Evolutionary conservation across 2,797 vertebrate species (phyloP).

Genomic region (Acrossocheilus fasciatus): DNA sequence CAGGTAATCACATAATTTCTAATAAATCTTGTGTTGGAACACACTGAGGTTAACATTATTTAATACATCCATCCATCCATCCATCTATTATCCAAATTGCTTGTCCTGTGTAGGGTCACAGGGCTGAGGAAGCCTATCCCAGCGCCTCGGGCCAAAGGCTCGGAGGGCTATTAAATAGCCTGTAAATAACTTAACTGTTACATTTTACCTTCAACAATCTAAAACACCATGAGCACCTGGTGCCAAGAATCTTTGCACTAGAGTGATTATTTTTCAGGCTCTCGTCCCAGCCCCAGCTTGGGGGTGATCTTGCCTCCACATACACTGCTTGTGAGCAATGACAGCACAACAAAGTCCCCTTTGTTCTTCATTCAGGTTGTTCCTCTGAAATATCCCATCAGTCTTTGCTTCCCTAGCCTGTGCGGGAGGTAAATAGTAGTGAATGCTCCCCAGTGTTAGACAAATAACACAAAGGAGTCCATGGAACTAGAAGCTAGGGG

Average conservation of each 20-base stretch:
- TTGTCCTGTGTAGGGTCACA: neutral
- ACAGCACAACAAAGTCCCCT: slow-evolving; percentile 64
- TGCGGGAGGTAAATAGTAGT: slow-evolving; percentile 75
- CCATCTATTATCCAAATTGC: neutral
- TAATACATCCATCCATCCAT: neutral
- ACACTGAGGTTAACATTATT: neutral
- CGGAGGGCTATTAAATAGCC: slow-evolving; percentile 1
- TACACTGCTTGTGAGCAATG: slow-evolving; percentile 70
- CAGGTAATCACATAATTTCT: slow-evolving; percentile 80
- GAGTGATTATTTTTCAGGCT: slow-evolving; percentile 60
- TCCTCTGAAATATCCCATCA: slow-evolving; percentile 73
- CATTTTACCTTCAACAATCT: slow-evolving; percentile 20
- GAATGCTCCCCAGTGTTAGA: slow-evolving; percentile 71
- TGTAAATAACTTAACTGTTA: slow-evolving; percentile 28
- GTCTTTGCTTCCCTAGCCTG: slow-evolving; percentile 69
- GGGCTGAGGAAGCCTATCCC: neutral
- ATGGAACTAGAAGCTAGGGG: slow-evolving; percentile 68
- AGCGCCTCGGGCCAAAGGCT: neutral
- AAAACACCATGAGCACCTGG: slow-evolving; percentile 6
- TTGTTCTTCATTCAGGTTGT: slow-evolving; percentile 68
- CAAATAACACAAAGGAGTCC: slow-evolving; percentile 70
- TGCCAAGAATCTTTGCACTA: slow-evolving; percentile 52
- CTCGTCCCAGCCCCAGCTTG: slow-evolving; percentile 10
- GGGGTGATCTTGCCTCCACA: slow-evolving; percentile 46
- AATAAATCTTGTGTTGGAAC: neutral